Evolutionary conservation across 2,888 invertebrate species (phyloP), one percentile per base, ranked within the genome.

Genomic region (Agrochola macilenta): DNA sequence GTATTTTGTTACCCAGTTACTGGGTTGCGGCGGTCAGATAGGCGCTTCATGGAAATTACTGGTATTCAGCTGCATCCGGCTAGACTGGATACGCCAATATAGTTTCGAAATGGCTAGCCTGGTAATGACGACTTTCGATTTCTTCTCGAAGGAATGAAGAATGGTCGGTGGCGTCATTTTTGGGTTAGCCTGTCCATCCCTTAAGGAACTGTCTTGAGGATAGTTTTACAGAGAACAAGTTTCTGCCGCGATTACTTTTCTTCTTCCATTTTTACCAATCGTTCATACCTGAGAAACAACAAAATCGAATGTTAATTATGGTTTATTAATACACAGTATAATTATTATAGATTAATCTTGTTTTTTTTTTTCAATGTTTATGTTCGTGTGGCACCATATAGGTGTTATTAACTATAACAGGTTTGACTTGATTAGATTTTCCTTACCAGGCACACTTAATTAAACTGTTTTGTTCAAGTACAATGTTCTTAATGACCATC

Each of bases 281-380:
- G 20, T 69, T 82, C 82, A 30, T 80, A 80, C 30, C 79, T 80
- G 77, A 60, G 74, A 69, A 60, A 65, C 1, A 82, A 63, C 8
- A 60, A 81, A 30, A 66, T 1, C 8, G 14, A 0, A 11, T 12
- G 11, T 78, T 63, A 79, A 26, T 57, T 46, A 68, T 9, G 3
- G 20, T 52, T 60, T 14, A 68, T 30, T 20, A 30, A 43, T 11
- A 71, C 4, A 71, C 8, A n/a, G 5, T n/a, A 23, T 35, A 35
- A 35, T 26, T 23, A 30, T 1, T 11, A 52, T 17, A 4, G n/a
- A 39, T 26, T 1, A 14, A n/a, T 35, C 46, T 39, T 54, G 23
- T 68, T 60, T 79, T 80, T 35, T 30, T 69, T 52, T 39, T 39
- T 73, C 30, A 57, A 26, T 54, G n/a, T 69, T 57, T 49, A 1